These are phyloP conservation scores for Leucoraja ocellata DNA, from an alignment of 2,797 vertebrate species.

Conservation along the genomic window DNA sequence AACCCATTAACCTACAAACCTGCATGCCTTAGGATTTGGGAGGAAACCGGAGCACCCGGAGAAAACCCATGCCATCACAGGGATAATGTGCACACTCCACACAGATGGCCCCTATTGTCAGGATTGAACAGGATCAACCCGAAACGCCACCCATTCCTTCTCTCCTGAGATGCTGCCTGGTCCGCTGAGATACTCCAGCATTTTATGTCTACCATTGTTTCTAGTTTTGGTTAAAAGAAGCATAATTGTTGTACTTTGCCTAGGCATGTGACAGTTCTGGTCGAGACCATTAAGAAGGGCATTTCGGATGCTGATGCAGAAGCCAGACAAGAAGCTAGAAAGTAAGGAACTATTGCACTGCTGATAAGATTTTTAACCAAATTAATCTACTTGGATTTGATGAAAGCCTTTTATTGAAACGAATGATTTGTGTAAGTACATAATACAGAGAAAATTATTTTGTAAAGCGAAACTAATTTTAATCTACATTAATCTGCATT, in stretches of 20 bases:
- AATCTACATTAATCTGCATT: neutral
- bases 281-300: constrained; percentile 95
- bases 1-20: no score
- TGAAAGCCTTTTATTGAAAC: neutral
- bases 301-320: constrained; percentile 92
- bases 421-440: neutral
- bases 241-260: constrained; percentile 42
- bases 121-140: no score
- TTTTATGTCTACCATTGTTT: no score
- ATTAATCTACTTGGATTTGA: neutral
- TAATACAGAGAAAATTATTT: neutral
- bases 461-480: neutral
- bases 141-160: no score
- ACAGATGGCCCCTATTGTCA: no score
- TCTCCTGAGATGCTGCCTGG: no score
- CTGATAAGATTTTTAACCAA: neutral
- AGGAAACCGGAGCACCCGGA: no score
- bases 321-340: constrained; percentile 91
- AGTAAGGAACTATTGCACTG: constrained; percentile 62
- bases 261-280: constrained; percentile 85
- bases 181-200: no score
- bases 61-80: no score
- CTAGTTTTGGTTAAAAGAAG: neutral
- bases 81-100: no score
- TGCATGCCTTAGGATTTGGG: no score